Evolutionary conservation across 2,888 invertebrate genomes (phyloP), one percentile per base, ranked within the genome.

Genomic region (Eubasilissa splendida): DNA sequence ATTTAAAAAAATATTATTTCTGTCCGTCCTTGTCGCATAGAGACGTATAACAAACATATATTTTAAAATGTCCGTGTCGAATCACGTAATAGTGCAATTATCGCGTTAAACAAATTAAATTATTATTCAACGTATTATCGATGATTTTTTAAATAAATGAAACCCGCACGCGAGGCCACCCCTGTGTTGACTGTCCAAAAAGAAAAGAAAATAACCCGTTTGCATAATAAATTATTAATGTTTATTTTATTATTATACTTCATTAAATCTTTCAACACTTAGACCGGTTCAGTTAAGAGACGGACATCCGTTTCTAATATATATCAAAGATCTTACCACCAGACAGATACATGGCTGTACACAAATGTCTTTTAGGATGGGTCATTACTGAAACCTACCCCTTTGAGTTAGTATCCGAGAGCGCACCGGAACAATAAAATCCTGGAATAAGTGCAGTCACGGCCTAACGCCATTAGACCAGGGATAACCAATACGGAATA

Each of bases 361-460:
- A 71, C 71, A 71, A 71, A 71, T 71, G 71, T 31, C 71, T 54
- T 33, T 71, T 33, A 14, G 71, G 31, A 56, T 71, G 54, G 14
- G 53, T 71, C 71, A 71, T 71, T 71, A 71, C 71, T 14, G 53
- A 54, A 53, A 31, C 12, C 33, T 33, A 33, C 14, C 71, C 71
- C 71, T 71, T 53, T 9, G 71, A 52, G 54, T 71, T 71, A 71
- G 54, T 53, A 53, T 71, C 71, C 71, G 71, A 71, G 71, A 53
- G 58, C 58, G n/a, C 22, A 54, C 71, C 71, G 71, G 71, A 71
- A 71, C 71, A 54, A 53, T 54, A 54, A 68, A 71, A 71, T 71
- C 71, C 71, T 56, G 31, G 71, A 71, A 56, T 71, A 54, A 71
- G 71, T 71, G 54, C 54, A 54, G 71, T 14, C 71, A 53, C 54